These are phyloP conservation scores for Tetragnatha montana DNA, from an alignment of 2,888 invertebrate species.

Conservation along the genomic window DNA sequence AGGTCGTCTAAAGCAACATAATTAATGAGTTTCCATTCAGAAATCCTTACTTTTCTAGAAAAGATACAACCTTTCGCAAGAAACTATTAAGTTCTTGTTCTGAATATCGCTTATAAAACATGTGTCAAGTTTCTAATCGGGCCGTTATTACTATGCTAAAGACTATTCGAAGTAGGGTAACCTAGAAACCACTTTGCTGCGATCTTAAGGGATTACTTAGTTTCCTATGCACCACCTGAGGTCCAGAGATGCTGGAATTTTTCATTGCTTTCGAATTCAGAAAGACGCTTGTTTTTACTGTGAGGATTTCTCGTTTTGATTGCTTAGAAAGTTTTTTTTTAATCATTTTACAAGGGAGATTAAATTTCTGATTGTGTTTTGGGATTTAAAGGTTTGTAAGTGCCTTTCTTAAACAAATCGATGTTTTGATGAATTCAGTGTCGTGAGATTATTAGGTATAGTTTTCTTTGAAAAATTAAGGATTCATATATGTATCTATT, in stretches of 20 bases:
- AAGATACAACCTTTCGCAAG: neutral
- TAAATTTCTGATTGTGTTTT: slow-evolving; percentile 17
- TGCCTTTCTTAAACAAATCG: neutral
- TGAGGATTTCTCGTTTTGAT: neutral
- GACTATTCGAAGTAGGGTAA: neutral
- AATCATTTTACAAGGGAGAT: neutral
- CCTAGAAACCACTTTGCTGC: slow-evolving; percentile 3
- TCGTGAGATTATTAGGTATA: too few relatives aligned
- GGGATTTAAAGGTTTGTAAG: neutral
- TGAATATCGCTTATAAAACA: neutral
- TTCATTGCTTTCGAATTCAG: slow-evolving; percentile 35
- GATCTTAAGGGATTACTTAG: slow-evolving; percentile 44
- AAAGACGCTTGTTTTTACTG: neutral
- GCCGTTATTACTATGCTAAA: slow-evolving; percentile 7
- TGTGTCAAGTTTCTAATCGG: slow-evolving; percentile 34
- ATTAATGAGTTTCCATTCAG: neutral
- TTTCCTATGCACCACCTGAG: slow-evolving; percentile 42
- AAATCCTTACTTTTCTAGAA: neutral
- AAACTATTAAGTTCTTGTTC: slow-evolving; percentile 13
- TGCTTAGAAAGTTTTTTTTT: slow-evolving; percentile 2
- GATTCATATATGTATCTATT: too few relatives aligned
- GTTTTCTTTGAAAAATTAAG: too few relatives aligned
- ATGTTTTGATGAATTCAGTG: too few relatives aligned
- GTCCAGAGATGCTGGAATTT: slow-evolving; percentile 30
- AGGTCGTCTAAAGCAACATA: neutral